Conservation (phyloP, 1,140 invertebrate genomes). For the Drosophila miranda region DNA sequence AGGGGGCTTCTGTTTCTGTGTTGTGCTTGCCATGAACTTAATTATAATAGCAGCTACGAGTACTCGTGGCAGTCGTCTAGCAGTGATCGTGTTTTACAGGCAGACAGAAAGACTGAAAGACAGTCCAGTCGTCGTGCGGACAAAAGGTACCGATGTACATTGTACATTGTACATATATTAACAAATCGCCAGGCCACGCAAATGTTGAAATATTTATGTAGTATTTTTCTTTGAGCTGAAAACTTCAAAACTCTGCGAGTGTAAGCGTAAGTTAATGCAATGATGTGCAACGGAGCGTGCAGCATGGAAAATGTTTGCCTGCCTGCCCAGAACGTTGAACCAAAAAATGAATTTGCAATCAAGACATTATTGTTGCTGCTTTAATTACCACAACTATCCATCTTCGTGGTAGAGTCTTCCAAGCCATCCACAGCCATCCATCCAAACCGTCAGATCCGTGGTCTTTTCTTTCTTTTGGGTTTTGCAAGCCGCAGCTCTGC, state of each 20-base stretch:
- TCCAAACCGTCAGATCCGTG: not conserved
- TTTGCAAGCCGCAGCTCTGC: conserved; percentile 27
- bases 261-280: conserved; percentile 63
- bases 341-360: conserved; percentile 61
- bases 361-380: conserved; percentile 39
- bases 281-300: conserved; percentile 67
- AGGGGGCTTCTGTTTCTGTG: too few species aligned
- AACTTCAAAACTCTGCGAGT: not conserved
- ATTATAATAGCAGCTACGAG: conserved; percentile 46
- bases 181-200: conserved; percentile 38
- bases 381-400: conserved; percentile 29
- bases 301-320: conserved; percentile 50
- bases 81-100: conserved; percentile 38
- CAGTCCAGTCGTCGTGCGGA: too few species aligned
- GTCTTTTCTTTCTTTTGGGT: conserved; percentile 15
- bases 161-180: conserved; percentile 17
- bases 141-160: too few species aligned
- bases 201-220: conserved; percentile 47
- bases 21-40: conserved; percentile 57
- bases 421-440: conserved; percentile 15
- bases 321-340: conserved; percentile 60
- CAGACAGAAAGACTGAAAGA: conserved; percentile 10
- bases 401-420: too few species aligned
- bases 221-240: conserved; percentile 18
- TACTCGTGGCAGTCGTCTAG: conserved; percentile 10